Base-by-base conservation (phyloP, 1,140 invertebrate genomes). In the Zaprionus ornatus region DNA sequence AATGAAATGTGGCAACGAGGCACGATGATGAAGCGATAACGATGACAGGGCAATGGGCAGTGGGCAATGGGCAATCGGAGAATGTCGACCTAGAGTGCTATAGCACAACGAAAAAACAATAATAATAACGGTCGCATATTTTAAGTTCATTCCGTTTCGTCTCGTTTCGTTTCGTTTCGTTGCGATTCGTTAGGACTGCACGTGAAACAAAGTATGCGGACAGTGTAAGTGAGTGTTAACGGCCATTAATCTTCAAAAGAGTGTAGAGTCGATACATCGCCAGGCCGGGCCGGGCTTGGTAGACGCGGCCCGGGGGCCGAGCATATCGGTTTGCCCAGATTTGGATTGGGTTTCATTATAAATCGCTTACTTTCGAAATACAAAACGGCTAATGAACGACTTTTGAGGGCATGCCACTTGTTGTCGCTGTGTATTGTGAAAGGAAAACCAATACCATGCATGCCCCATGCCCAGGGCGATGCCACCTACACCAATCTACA, bases 321-420 rank as follows among this genome's bases (percentile, higher is more conserved):
- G 66, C 66, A 37, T 27, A 54, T 59, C 37, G 54, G 32, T 5
- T 42, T 60, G 55, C 55, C 37, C 55, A 45, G 68, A 48, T 59
- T 75, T 64, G 67, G 82, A 40, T 71, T 78, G 66, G 72, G 68
- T 80, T 84, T 76, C 75, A 19, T 72, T 68, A 73, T 76, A 50
- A 76, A 83, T 80, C 62, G 73, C 61, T 64, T 67, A 87, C 83
- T 87, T 87, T 87, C 83, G 77, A 87, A 87, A 88, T 54, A 74
- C 61, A 56, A 64, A 76, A 56, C 62, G 52, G 62, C 84, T 87
- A 87, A 88, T 83, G 84, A 87, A 74, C 77, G 68, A 59, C 83
- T 79, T 80, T 80, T 75, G 80, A 83, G 80, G 83, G 84, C 77
- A 63, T 56, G 50, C 40, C 32, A 27, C 55, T 42, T 50, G 54